A percentile compares a stretch with the other conserved stretches of the same genome.
phyloP scores from a whole-genome alignment of 2,888 invertebrate genomes.

The Lycia hirtaria region DNA sequence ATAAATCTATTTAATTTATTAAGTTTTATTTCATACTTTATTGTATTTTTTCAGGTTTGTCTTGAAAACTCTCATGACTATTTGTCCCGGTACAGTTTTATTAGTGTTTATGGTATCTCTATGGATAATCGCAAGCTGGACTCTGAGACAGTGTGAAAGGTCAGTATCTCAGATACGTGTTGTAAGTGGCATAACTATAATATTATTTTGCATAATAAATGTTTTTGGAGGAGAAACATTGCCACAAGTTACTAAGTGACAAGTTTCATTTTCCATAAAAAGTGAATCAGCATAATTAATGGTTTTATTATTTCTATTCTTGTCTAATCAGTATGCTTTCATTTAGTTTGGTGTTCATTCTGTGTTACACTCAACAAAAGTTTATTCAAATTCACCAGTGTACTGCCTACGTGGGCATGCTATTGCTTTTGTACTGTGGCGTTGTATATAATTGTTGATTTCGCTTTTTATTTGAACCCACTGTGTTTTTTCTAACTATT shows the following conservation, averaged over 20 bases:
- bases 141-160: slow-evolving; percentile 99
- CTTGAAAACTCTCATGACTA: slow-evolving; percentile 99
- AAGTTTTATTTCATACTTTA: neutral
- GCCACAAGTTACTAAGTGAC: slow-evolving; percentile 15
- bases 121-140: slow-evolving; percentile 99
- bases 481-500: slow-evolving; percentile 71
- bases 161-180: slow-evolving; percentile 78
- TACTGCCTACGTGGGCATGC: slow-evolving; percentile 78
- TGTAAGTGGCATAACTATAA: slow-evolving; percentile 47
- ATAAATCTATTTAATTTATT: too few species aligned
- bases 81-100: slow-evolving; percentile 98
- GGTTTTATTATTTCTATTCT: slow-evolving; percentile 43
- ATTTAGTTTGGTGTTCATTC: slow-evolving; percentile 60
- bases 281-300: slow-evolving; percentile 21
- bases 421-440: slow-evolving; percentile 81
- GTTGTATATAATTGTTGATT: slow-evolving; percentile 69
- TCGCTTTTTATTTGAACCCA: slow-evolving; percentile 67
- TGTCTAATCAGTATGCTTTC: slow-evolving; percentile 62
- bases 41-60: slow-evolving; percentile 88
- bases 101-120: slow-evolving; percentile 99
- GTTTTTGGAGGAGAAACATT: slow-evolving; percentile 40
- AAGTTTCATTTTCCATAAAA: slow-evolving; percentile 14
- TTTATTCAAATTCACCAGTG: slow-evolving; percentile 61
- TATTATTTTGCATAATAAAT: slow-evolving; percentile 44
- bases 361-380: slow-evolving; percentile 56